Percentiles rank a stretch among this genome's conserved stretches.
phyloP scores from a whole-genome alignment of 2,888 invertebrate species.

The Campoplex capitator region DNA sequence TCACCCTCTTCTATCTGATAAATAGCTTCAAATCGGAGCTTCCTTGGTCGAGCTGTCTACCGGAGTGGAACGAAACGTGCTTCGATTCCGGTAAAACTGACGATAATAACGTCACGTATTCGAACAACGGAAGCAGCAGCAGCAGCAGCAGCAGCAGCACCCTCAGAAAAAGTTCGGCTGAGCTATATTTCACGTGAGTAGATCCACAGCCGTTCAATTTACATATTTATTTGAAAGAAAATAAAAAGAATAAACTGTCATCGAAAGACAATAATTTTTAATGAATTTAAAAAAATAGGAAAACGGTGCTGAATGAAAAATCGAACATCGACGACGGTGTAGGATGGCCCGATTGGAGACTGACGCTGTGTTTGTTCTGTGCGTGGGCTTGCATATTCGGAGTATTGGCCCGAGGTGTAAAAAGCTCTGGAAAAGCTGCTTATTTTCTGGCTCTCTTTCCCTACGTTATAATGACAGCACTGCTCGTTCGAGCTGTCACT shows the following conservation, averaged over 20 bases:
- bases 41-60: slow-evolving; percentile 85
- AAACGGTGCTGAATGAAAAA: slow-evolving; percentile 86
- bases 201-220: not conserved
- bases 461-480: slow-evolving; percentile 87
- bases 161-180: slow-evolving; percentile 78
- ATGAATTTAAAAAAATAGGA: slow-evolving; percentile 79
- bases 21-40: slow-evolving; percentile 84
- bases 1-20: slow-evolving; percentile 85
- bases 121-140: slow-evolving; percentile 11
- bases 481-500: slow-evolving; percentile 88
- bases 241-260: no score
- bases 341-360: slow-evolving; percentile 86
- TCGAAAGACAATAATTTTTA: not conserved
- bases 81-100: slow-evolving; percentile 74
- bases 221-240: no score
- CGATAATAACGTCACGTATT: slow-evolving; percentile 45
- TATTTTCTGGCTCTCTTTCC: slow-evolving; percentile 91
- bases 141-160: not conserved
- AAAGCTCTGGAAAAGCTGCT: slow-evolving; percentile 88
- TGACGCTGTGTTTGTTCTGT: slow-evolving; percentile 86
- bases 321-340: slow-evolving; percentile 86
- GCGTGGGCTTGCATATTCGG: slow-evolving; percentile 86
- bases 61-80: slow-evolving; percentile 81
- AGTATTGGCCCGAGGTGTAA: slow-evolving; percentile 86
- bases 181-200: slow-evolving; percentile 80